Conservation (phyloP, 30 jellyfish, hydroid and myxozoan genomes). For the Cassiopea andromeda region DNA sequence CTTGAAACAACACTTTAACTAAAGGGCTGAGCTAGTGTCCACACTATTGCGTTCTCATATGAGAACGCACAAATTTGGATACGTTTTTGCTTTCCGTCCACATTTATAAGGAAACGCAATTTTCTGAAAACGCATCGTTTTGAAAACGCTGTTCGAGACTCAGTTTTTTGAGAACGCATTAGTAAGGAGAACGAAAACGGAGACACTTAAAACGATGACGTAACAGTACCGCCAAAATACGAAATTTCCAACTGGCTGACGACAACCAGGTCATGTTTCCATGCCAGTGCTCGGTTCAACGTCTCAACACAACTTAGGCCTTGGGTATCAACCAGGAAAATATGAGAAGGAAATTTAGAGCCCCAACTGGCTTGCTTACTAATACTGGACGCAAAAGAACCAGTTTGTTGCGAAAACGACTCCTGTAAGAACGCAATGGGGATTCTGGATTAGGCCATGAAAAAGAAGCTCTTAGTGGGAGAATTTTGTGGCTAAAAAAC, state of each 20-base stretch:
- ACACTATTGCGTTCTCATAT: no score
- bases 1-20: no score
- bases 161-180: no score
- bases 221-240: background rate
- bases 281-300: background rate
- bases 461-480: background rate
- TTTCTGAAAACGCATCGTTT: no score
- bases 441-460: background rate
- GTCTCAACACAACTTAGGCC: background rate
- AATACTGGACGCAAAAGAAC: background rate
- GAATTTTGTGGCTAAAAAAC: background rate
- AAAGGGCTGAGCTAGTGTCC: no score
- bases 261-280: background rate
- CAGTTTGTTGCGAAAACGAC: background rate
- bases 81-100: no score
- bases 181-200: no score
- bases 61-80: no score
- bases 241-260: background rate
- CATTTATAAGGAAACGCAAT: no score
- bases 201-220: no score
- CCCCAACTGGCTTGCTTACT: background rate
- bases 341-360: background rate
- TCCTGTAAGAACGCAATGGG: background rate
- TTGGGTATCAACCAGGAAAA: background rate
- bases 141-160: no score